Evolutionary conservation across 2,797 vertebrate genomes (phyloP), one percentile per base, ranked within the genome.

Genomic region (Falco concolor): DNA sequence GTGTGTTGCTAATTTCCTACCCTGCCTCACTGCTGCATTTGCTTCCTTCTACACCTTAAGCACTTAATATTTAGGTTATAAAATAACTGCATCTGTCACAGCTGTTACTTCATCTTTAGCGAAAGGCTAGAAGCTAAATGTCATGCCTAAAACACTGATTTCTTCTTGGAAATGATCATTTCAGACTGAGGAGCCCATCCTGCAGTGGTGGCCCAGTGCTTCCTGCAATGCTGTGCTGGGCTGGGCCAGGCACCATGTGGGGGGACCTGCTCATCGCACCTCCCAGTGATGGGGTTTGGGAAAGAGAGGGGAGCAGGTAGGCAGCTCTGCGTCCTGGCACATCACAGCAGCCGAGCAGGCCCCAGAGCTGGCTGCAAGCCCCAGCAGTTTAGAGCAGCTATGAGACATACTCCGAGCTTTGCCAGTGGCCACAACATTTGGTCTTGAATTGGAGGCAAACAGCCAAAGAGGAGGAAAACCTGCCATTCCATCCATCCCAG

Each of bases 171-270:
- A 90, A 80, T 4, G 3, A 76, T 76, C 3, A 19, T 47, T 83
- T 69, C 44, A 36, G 57, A 49, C 44, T 54, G 42, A 28, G 53
- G 8, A 73, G 19, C 24, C 38, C 0, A 1, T n/a, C 75, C 59
- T 72, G 78, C 5, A 4, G n/a, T 3, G 5, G 60, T 21, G 57
- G 30, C 61, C 50, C 2, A 2, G 36, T 60, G 50, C 52, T 63
- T 42, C 11, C 61, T 47, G 15, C 0, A 1, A 81, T 32, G 24
- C 24, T 0, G 0, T 4, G 69, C 73, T 27, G 57, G 6, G 69
- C 70, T 68, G 84, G 73, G 70, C 7, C 0, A 0, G 81, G 73
- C 0, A 0, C 27, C 4, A 0, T 12, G 9, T 40, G 24, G 12
- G 13, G 17, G 17, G 13, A 83, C 25, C 16, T 83, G 68, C 20